Percentiles rank a stretch among this genome's conserved stretches.
Evolutionary conservation across 2,888 invertebrate genomes (phyloP).

Genomic region (Callimorpha dominula): DNA sequence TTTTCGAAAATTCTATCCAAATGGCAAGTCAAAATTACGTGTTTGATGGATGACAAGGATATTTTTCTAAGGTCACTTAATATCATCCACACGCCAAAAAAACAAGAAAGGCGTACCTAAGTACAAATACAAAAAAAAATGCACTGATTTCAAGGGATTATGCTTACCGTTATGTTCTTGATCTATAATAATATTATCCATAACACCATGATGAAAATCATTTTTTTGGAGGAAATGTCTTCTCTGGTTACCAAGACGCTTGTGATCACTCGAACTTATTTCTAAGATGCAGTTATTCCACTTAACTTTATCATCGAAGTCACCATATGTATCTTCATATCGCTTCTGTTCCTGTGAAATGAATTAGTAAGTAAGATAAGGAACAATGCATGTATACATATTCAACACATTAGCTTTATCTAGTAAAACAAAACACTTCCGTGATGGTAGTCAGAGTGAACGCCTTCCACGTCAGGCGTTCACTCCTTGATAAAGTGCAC

Average conservation of each 20-base stretch:
- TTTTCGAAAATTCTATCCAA: too few relatives aligned
- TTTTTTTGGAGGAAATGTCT: constrained; percentile 48
- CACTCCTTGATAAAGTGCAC: too few relatives aligned
- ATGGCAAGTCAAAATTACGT: too few relatives aligned
- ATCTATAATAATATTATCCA: constrained; percentile 13
- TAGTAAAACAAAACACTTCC: too few relatives aligned
- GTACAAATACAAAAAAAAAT: background rate
- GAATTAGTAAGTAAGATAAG: background rate
- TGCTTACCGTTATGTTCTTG: background rate
- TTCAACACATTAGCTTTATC: too few relatives aligned
- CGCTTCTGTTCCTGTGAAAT: constrained; percentile 5
- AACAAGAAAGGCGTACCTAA: background rate
- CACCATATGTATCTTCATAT: constrained; percentile 47
- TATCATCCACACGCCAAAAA: too few relatives aligned
- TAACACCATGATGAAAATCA: background rate
- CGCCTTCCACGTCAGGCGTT: too few relatives aligned
- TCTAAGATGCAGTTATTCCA: constrained; percentile 64
- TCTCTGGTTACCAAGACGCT: constrained; percentile 25
- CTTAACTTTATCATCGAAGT: constrained; percentile 52
- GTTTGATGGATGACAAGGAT: too few relatives aligned
- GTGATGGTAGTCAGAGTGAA: too few relatives aligned
- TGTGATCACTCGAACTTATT: constrained; percentile 49
- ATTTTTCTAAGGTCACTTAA: too few relatives aligned
- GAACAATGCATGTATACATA: too few relatives aligned
- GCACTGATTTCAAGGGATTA: background rate